phyloP scores from a whole-genome alignment of 1,140 invertebrate genomes.

The Drosophila nikananu region DNA sequence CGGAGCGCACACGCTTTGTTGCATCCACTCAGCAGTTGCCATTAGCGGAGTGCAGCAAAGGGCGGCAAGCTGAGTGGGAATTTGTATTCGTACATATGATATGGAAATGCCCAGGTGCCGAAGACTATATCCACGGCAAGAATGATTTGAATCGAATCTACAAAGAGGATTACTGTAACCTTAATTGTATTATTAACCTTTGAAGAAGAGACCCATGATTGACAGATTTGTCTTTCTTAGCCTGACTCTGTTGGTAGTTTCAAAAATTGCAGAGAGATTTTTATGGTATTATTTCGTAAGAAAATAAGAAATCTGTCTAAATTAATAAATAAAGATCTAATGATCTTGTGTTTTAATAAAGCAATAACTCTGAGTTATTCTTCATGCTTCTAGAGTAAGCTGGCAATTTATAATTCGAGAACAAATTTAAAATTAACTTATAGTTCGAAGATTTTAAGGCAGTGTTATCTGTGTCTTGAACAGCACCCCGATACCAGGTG shows the following conservation, averaged over 20 bases:
- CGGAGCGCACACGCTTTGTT: conserved; percentile 69
- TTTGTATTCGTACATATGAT: conserved; percentile 18
- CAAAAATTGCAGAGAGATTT: no score
- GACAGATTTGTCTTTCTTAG: no score
- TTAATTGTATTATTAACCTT: background rate
- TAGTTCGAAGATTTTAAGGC: background rate
- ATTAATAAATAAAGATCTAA: background rate
- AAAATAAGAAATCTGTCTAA: background rate
- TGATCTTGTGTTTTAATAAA: no score
- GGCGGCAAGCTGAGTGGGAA: conserved; percentile 16
- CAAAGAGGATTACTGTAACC: background rate
- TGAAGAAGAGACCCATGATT: background rate
- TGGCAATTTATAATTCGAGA: background rate
- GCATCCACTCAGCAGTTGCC: conserved; percentile 79
- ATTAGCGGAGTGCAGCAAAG: conserved; percentile 51
- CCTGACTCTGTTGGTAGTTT: background rate
- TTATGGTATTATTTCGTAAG: background rate
- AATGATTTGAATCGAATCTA: conserved; percentile 1
- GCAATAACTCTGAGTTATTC: background rate
- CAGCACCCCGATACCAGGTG: background rate
- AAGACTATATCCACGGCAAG: conserved; percentile 6
- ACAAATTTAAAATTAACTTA: background rate
- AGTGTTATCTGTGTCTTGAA: background rate
- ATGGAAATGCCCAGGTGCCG: conserved; percentile 38
- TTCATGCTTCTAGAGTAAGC: background rate